phyloP scores from a whole-genome alignment of 1,140 invertebrate species.

The Popillia japonica region DNA sequence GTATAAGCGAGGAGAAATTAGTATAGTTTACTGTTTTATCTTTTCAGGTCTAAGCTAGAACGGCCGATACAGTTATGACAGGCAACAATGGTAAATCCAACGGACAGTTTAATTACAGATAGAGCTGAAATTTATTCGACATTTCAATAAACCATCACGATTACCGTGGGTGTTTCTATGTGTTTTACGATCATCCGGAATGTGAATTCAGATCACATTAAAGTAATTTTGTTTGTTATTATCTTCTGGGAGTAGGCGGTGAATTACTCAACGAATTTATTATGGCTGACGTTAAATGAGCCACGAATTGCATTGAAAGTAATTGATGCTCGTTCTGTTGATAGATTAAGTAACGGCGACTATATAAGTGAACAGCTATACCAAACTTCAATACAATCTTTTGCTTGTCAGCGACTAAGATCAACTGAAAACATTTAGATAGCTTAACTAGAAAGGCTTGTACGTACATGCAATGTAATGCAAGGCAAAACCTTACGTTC shows the following conservation, averaged over 20 bases:
- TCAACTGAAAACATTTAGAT: background rate
- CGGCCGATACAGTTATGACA: conserved; percentile 31
- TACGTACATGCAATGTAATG: background rate
- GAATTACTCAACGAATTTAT: conserved; percentile 46
- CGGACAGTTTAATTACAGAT: conserved; percentile 35
- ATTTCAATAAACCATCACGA: conserved; percentile 38
- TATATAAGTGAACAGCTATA: background rate
- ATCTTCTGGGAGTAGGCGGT: conserved; percentile 40
- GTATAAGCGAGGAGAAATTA: background rate
- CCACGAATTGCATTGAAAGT: conserved; percentile 5
- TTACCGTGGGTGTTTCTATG: conserved; percentile 40
- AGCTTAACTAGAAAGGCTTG: background rate
- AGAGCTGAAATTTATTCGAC: conserved; percentile 32
- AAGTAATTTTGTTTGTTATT: conserved; percentile 46
- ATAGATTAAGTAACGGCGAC: conserved; percentile 24
- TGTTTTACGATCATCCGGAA: conserved; percentile 38
- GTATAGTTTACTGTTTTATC: conserved; percentile 29
- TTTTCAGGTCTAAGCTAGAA: background rate
- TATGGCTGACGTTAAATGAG: conserved; percentile 41
- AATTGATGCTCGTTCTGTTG: conserved; percentile 19
- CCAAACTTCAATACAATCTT: background rate
- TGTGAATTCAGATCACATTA: conserved; percentile 43
- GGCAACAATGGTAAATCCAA: conserved; percentile 20
- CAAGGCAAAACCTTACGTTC: background rate
- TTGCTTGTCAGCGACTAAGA: background rate